These are phyloP conservation scores for Chaenogobius annularis DNA, from an alignment of 2,113 vertebrate genomes.

Conservation along the genomic window DNA sequence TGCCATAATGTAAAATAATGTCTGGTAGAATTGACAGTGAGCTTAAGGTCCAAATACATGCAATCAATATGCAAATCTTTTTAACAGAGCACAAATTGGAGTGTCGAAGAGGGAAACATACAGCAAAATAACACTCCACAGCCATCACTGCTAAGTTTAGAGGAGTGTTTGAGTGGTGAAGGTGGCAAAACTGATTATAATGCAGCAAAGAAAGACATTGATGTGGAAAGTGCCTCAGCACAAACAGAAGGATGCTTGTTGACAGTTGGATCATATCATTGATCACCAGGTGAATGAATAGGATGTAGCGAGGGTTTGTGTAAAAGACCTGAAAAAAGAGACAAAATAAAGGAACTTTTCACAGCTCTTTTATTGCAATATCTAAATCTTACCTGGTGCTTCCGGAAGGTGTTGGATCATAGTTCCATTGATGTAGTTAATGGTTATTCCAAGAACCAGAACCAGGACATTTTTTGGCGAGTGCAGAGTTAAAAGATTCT, in stretches of 20 bases:
- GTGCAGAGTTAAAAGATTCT: no score
- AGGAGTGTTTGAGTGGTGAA: slow-evolving; percentile 60
- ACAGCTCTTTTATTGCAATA: no score
- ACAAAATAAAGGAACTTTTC: background rate
- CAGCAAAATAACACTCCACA: slow-evolving; percentile 58
- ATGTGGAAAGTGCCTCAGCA: slow-evolving; percentile 12
- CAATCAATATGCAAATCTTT: slow-evolving; percentile 52
- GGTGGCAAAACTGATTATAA: slow-evolving; percentile 41
- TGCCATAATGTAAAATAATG: slow-evolving; percentile 33
- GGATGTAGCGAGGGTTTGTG: slow-evolving; percentile 50
- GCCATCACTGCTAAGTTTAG: slow-evolving; percentile 62
- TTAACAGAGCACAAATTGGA: slow-evolving; percentile 49
- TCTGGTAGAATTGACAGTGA: slow-evolving; percentile 48
- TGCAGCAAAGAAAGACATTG: slow-evolving; percentile 47
- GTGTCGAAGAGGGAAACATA: slow-evolving; percentile 62
- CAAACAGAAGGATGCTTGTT: slow-evolving; percentile 26
- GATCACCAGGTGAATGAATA: slow-evolving; percentile 57
- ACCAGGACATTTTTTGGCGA: slow-evolving; percentile 37
- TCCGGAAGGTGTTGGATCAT: slow-evolving; percentile 63
- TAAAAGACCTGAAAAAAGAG: slow-evolving; percentile 22
- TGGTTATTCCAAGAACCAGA: slow-evolving; percentile 48
- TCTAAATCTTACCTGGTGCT: slow-evolving; percentile 34
- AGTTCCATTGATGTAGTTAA: slow-evolving; percentile 62
- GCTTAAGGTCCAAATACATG: slow-evolving; percentile 56
- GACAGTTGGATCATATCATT: slow-evolving; percentile 57